These are phyloP conservation scores for Momotus momota DNA, from an alignment of 2,797 vertebrate genomes.

Conservation along the genomic window DNA sequence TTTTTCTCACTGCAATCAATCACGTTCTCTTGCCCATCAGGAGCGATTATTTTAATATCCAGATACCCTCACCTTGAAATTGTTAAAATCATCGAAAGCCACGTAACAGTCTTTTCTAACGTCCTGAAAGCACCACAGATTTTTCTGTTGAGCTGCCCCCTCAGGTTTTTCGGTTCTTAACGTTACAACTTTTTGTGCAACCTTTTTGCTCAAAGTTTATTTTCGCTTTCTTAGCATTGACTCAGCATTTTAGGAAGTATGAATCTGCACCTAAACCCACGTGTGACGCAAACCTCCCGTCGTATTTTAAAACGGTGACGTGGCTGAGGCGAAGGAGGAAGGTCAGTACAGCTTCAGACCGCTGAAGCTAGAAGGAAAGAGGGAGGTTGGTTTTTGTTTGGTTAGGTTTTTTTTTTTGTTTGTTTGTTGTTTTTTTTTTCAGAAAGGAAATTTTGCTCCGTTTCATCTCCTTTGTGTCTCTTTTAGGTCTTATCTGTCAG, in stretches of 20 bases:
- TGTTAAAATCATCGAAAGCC: not conserved
- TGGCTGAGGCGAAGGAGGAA: not conserved
- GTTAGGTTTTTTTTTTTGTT: no score
- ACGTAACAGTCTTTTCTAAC: not conserved
- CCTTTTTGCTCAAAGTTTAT: not conserved
- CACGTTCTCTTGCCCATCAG: not conserved
- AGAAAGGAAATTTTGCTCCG: not conserved
- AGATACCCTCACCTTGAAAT: not conserved
- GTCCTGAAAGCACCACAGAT: not conserved
- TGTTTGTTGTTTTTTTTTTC: not conserved
- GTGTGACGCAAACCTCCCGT: not conserved
- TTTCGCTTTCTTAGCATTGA: not conserved
- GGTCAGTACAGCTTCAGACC: not conserved
- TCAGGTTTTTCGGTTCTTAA: not conserved
- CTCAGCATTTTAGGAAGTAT: not conserved
- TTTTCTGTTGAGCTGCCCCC: not conserved
- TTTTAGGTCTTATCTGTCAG: slow-evolving; percentile 9
- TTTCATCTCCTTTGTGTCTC: not conserved
- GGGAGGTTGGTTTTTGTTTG: no score
- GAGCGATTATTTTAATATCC: not conserved
- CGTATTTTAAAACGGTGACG: not conserved
- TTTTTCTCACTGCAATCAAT: not conserved
- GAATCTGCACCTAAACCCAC: not conserved
- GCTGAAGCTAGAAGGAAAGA: not conserved
- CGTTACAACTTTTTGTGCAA: not conserved